phyloP scores from a whole-genome alignment of 2,888 invertebrate species.

The Noctua janthina region DNA sequence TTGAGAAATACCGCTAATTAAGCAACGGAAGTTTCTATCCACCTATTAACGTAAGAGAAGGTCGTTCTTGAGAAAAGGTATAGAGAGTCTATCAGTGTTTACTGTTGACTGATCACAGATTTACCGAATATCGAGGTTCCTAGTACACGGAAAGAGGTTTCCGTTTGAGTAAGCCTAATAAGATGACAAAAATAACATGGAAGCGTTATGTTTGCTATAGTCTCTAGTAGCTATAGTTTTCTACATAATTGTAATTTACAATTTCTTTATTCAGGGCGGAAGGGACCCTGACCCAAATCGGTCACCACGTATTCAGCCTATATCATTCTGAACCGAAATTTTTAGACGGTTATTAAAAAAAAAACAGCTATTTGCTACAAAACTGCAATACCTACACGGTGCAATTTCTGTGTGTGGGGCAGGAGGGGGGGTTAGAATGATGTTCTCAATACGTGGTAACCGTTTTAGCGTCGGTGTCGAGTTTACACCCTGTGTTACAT shows the following conservation, averaged over 20 bases:
- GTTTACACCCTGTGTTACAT: too few species aligned
- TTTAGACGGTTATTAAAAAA: too few species aligned
- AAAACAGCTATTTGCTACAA: too few species aligned
- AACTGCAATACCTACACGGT: too few species aligned
- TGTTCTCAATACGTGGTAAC: too few species aligned
- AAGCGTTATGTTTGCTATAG: not conserved
- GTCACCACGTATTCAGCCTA: too few species aligned
- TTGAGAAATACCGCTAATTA: not conserved
- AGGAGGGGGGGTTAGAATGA: too few species aligned
- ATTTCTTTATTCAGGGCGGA: not conserved
- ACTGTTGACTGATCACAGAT: slow-evolving; percentile 14
- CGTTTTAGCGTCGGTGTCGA: too few species aligned
- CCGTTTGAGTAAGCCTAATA: not conserved
- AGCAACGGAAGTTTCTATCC: not conserved
- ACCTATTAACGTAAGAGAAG: not conserved
- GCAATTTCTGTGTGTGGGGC: too few species aligned
- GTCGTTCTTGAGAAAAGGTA: not conserved
- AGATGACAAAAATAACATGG: not conserved
- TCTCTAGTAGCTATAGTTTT: too few species aligned
- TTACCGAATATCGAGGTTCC: slow-evolving; percentile 12
- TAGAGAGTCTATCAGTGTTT: not conserved
- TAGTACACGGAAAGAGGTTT: not conserved
- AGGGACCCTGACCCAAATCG: too few species aligned
- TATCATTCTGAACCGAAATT: too few species aligned
- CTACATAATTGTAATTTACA: not conserved